Percentiles rank a stretch among this genome's conserved stretches.
phyloP scores from a whole-genome alignment of 2,113 vertebrate genomes.

The Aegithalos caudatus region DNA sequence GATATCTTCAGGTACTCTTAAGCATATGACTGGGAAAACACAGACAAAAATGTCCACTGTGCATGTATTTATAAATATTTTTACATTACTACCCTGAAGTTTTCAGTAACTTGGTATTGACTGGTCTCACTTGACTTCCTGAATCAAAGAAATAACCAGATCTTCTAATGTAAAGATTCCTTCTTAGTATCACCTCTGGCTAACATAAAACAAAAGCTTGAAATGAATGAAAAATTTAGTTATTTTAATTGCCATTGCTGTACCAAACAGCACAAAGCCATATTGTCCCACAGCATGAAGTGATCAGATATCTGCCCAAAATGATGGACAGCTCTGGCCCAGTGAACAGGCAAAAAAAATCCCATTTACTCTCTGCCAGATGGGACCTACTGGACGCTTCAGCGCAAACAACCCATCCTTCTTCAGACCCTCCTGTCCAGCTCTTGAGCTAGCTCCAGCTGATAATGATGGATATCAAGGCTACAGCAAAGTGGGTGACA shows the following conservation, averaged over 20 bases:
- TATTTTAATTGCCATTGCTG: conserved; percentile 63
- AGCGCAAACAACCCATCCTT: conserved; percentile 89
- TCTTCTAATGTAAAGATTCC: not conserved
- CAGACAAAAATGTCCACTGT: not conserved
- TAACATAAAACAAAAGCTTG: conserved; percentile 49
- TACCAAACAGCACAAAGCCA: conserved; percentile 73
- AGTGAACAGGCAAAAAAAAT: conserved; percentile 79
- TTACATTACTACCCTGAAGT: not conserved
- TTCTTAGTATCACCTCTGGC: not conserved
- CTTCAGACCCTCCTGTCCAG: conserved; percentile 85
- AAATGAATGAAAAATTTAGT: conserved; percentile 60
- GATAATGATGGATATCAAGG: conserved; percentile 90
- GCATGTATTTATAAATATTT: not conserved
- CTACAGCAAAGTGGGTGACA: conserved; percentile 85
- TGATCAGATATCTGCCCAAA: conserved; percentile 80
- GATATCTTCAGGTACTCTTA: not conserved
- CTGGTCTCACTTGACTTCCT: not conserved
- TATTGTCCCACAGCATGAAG: conserved; percentile 82
- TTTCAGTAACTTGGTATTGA: not conserved
- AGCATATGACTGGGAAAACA: not conserved
- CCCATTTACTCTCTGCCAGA: conserved; percentile 88
- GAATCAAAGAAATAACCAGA: not conserved
- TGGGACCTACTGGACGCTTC: conserved; percentile 90
- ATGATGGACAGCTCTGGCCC: conserved; percentile 84
- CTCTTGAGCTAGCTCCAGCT: conserved; percentile 80